A percentile compares a stretch with the other conserved stretches of the same genome.
These are phyloP conservation scores for Xerus rutilus DNA, from an alignment of 2,797 vertebrate genomes.

Conservation along the genomic window DNA sequence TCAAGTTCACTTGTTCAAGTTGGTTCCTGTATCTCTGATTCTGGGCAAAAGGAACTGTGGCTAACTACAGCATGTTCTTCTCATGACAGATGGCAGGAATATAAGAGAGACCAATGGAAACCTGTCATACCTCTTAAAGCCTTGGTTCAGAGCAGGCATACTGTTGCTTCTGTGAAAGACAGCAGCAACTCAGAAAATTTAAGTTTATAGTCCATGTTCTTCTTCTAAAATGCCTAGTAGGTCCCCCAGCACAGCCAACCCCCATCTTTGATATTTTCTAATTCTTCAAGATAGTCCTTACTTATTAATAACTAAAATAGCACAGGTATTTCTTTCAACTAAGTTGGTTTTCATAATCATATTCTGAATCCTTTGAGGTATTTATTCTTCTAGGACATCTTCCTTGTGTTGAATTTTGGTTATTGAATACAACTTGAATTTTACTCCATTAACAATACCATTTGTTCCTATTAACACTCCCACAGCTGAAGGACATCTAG, in stretches of 20 bases:
- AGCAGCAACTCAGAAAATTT: conserved; percentile 4
- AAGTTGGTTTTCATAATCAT: not conserved
- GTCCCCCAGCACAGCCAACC: not conserved
- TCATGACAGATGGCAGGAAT: not conserved
- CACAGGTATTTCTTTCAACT: not conserved
- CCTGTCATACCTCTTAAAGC: conserved; percentile 9
- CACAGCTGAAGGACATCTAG: conserved; percentile 45
- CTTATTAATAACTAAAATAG: not conserved
- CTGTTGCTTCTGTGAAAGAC: not conserved
- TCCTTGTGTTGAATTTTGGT: conserved; percentile 41
- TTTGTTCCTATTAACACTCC: conserved; percentile 62
- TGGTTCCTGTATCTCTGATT: not conserved
- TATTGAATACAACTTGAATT: conserved; percentile 45
- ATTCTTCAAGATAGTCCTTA: conserved; percentile 58
- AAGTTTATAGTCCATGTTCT: not conserved
- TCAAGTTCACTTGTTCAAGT: not conserved
- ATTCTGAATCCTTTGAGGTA: not conserved
- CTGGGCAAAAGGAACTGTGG: not conserved
- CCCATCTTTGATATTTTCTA: not conserved
- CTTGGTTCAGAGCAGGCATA: not conserved
- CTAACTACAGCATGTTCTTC: not conserved
- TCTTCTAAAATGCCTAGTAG: not conserved
- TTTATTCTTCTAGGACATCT: conserved; percentile 26
- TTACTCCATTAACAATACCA: conserved; percentile 36
- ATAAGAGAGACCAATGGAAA: not conserved